Percentiles rank a stretch among this genome's conserved stretches.
phyloP scores from a whole-genome alignment of 30 jellyfish, hydroid and myxozoan species.

The Hydractinia echinata region DNA sequence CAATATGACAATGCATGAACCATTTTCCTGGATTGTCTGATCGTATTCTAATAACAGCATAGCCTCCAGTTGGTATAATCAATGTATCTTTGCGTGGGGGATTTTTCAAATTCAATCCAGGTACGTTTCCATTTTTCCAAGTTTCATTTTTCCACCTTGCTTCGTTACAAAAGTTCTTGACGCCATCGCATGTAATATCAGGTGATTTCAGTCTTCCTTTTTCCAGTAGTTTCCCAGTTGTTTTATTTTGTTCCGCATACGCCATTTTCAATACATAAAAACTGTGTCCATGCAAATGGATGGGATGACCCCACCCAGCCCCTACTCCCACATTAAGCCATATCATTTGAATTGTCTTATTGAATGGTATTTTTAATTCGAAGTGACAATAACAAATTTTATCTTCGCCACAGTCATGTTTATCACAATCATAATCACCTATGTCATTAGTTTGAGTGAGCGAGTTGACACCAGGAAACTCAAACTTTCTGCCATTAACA shows the following conservation, averaged over 20 bases:
- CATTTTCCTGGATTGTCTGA: constrained; percentile 95
- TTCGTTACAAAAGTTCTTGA: constrained; percentile 68
- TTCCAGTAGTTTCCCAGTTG: constrained; percentile 57
- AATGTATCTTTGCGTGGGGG: constrained; percentile 87
- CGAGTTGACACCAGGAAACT: constrained; percentile 79
- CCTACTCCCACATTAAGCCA: constrained; percentile 83
- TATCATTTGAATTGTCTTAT: constrained; percentile 81
- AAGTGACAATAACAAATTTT: constrained; percentile 72
- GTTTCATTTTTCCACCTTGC: constrained; percentile 58
- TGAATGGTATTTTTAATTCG: constrained; percentile 58
- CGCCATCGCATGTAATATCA: constrained; percentile 82
- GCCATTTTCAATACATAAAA: constrained; percentile 75
- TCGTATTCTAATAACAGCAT: constrained; percentile 75
- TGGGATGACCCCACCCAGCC: constrained; percentile 90
- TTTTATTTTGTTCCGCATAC: constrained; percentile 61
- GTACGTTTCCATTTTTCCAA: constrained; percentile 67
- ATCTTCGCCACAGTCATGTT: constrained; percentile 80
- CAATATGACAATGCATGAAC: constrained; percentile 96
- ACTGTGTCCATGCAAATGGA: constrained; percentile 87
- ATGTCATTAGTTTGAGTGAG: constrained; percentile 70
- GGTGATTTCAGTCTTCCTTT: constrained; percentile 26
- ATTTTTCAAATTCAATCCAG: constrained; percentile 68
- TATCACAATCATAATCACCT: constrained; percentile 70
- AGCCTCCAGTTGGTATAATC: constrained; percentile 83
- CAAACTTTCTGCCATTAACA: constrained; percentile 79